Base-by-base conservation (phyloP, 2,797 vertebrate species). In the Balearica regulorum region DNA sequence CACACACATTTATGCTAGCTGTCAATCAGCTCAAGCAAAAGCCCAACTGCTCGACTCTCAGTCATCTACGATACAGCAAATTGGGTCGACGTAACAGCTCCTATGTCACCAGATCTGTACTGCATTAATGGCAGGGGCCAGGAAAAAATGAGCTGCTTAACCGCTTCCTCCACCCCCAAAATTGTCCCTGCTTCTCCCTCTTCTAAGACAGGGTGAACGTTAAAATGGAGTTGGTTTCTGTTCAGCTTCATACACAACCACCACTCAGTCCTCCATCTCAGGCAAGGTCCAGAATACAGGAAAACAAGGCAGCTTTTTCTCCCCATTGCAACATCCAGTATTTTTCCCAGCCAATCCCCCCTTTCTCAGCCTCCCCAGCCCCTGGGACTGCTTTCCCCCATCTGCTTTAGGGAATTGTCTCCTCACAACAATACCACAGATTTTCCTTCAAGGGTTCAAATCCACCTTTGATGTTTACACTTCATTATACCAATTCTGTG, bases 341-440 rank as follows among this genome's bases (percentile, higher is more conserved):
- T 25, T 73, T 43, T 55, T 39, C 44, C 62, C 58, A 89, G 53
- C 51, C n/a, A 41, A 57, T 44, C 21, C 11, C 41, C 5, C 7
- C 57, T 35, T 39, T 51, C 71, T 28, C 51, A 69, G 64, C 60
- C 37, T 91, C 39, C 19, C 58, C 84, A 87, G 35, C 43, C 37
- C 41, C 69, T 71, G 39, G 46, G 77, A 87, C 6, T 3, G 10
- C 25, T 37, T 66, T 64, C 11, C 76, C 44, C 10, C 31, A 18
- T 19, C 46, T 89, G 69, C 93, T 88, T 86, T 49, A 49, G 80
- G 80, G 54, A 87, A 78, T 35, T 70, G 11, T n/a, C 69, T 85
- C 48, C 72, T 90, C 54, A 6, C 11, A 49, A 71, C 71, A 75
- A 55, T 8, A 31, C 15, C 31, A 51, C 3, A 4, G 9, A 24